A percentile compares a stretch with the other conserved stretches of the same genome.
Conservation (phyloP, 2,797 vertebrate genomes). For the Salarias fasciatus region DNA sequence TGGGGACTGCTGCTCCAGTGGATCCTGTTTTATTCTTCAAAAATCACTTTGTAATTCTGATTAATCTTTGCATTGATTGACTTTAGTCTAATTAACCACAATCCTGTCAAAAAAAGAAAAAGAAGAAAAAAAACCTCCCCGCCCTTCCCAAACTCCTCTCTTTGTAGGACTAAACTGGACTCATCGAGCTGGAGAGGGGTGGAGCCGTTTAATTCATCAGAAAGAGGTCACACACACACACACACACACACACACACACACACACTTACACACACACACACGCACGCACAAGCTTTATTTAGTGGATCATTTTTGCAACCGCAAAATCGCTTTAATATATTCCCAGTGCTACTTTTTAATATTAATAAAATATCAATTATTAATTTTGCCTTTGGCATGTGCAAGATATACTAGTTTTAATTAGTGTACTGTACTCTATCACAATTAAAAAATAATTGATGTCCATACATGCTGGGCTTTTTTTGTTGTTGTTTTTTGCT, state of each 20-base stretch:
- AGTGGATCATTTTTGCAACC: conserved; percentile 90
- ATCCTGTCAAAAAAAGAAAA: not conserved
- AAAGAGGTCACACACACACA: conserved; percentile 60
- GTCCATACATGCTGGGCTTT: conserved; percentile 89
- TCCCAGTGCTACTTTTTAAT: conserved; percentile 99
- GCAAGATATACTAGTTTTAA: conserved; percentile 99
- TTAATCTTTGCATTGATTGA: conserved; percentile 13
- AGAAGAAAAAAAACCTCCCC: conserved; percentile 10
- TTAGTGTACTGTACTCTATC: conserved; percentile 99
- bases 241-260: conserved; percentile 41
- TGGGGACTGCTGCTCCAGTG: too few species aligned
- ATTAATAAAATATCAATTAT: conserved; percentile 99
- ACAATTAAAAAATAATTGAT: conserved; percentile 99
- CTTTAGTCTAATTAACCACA: conserved; percentile 9
- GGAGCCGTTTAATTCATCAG: conserved; percentile 79
- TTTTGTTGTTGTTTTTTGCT: conserved; percentile 72
- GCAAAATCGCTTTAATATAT: conserved; percentile 99
- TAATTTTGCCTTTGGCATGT: conserved; percentile 99
- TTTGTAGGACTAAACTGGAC: conserved; percentile 48
- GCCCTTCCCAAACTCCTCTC: conserved; percentile 14
- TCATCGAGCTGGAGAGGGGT: conserved; percentile 62
- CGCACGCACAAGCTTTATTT: conserved; percentile 23
- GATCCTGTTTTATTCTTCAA: conserved; percentile 3
- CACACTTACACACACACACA: conserved; percentile 25
- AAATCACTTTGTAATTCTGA: conserved; percentile 4